Conservation (phyloP, 2,797 vertebrate genomes). For the Mus caroli region DNA sequence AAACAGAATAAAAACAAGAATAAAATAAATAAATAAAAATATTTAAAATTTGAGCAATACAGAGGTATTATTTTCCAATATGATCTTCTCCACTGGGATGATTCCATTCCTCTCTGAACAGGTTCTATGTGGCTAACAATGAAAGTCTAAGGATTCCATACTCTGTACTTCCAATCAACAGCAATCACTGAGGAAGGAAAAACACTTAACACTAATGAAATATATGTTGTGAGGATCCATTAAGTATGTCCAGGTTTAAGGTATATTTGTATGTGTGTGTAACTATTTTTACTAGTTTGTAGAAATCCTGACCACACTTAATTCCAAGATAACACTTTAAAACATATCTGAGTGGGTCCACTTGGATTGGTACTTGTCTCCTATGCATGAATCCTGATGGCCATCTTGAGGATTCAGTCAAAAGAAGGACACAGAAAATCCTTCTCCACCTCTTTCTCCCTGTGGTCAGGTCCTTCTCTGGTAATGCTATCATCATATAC, state of each 20-base stretch:
- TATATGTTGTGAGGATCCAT: not conserved
- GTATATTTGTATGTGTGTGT: not conserved
- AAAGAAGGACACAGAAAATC: slow-evolving; percentile 19
- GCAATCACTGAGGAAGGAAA: not conserved
- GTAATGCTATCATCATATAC: not conserved
- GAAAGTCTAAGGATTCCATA: not conserved
- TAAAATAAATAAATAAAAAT: not conserved
- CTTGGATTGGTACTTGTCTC: not conserved
- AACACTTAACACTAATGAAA: not conserved
- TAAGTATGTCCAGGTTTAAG: not conserved
- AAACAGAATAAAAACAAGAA: not conserved
- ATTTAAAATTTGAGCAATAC: not conserved
- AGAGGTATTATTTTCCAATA: not conserved
- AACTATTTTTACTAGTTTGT: not conserved
- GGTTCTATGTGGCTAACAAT: not conserved
- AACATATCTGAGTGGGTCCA: not conserved
- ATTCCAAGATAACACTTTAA: not conserved
- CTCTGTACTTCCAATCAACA: not conserved
- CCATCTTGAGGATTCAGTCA: slow-evolving; percentile 29
- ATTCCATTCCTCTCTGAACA: not conserved
- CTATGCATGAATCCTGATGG: not conserved
- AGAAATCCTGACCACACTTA: not conserved
- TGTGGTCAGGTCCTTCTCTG: not conserved
- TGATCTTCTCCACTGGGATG: not conserved
- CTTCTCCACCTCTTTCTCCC: slow-evolving; percentile 73